Percentiles rank a stretch among this genome's conserved stretches.
phyloP scores from a whole-genome alignment of 2,888 invertebrate genomes.

The Orchesella flavescens region DNA sequence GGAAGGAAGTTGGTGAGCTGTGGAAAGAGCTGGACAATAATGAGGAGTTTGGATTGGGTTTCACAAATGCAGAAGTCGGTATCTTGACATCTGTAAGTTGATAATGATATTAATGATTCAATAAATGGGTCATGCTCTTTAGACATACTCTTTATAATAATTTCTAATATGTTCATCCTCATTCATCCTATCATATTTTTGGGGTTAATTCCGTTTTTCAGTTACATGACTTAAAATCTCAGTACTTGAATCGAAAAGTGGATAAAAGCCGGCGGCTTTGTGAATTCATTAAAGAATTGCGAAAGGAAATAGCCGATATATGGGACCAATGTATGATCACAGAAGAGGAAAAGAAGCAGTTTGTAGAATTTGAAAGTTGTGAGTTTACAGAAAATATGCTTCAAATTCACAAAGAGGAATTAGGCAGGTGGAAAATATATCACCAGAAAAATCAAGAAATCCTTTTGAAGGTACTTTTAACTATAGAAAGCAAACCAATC shows the following conservation, averaged over 20 bases:
- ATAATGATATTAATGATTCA: neutral
- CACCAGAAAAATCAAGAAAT: slow-evolving; percentile 65
- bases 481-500: too few species aligned
- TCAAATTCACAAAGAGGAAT: slow-evolving; percentile 58
- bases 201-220: slow-evolving; percentile 25
- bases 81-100: slow-evolving; percentile 52
- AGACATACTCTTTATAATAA: too few species aligned
- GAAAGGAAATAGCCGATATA: slow-evolving; percentile 58
- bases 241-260: slow-evolving; percentile 30
- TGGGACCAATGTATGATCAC: slow-evolving; percentile 65
- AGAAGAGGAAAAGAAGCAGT: slow-evolving; percentile 58
- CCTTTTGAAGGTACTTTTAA: slow-evolving; percentile 59
- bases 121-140: too few species aligned
- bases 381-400: slow-evolving; percentile 62
- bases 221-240: slow-evolving; percentile 49
- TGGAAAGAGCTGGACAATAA: slow-evolving; percentile 47
- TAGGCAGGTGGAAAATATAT: slow-evolving; percentile 62
- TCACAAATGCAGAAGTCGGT: slow-evolving; percentile 52
- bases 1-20: slow-evolving; percentile 31
- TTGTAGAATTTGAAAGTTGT: slow-evolving; percentile 50
- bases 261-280: slow-evolving; percentile 49
- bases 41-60: slow-evolving; percentile 58
- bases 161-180: too few species aligned
- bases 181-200: too few species aligned
- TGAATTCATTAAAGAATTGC: slow-evolving; percentile 58